Evolutionary conservation across 2,113 vertebrate genomes (phyloP), one percentile per base, ranked within the genome.

Genomic region (Taxidea taxus): DNA sequence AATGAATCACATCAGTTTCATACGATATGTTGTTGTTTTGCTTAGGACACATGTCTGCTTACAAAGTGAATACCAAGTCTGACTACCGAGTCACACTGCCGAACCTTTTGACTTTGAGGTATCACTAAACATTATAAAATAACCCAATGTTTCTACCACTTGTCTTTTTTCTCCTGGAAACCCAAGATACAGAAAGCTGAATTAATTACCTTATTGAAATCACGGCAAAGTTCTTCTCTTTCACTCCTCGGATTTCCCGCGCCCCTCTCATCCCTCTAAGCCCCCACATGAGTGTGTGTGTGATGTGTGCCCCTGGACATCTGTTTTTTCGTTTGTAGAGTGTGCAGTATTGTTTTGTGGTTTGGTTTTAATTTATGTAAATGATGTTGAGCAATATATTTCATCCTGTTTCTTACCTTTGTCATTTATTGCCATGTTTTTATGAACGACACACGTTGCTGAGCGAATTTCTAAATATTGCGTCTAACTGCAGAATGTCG

Each of bases 401-500:
- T 78, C 15, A 34, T 68, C 31, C 25, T 18, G 8, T 3, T 44
- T 77, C 82, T 60, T 29, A 42, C 58, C 34, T 42, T 68, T n/a
- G 12, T 77, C 25, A 21, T 25, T 54, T 42, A 7, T 21, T 44
- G 62, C 20, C 56, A 4, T 47, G 12, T 58, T 47, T 66, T 81
- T 23, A 68, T 7, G 80, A 85, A 51, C 42, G 7, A n/a, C 6
- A 44, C 27, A 2, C 1, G 37, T 44, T 18, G 42, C 42, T 1
- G 62, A 72, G 16, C 31, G 31, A 29, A 44, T 49, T 4, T 68
- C 44, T 81, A 56, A n/a, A 18, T 34, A 13, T 27, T 20, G 39
- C 49, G 56, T 62, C 90, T 44, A 7, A 31, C 47, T 18, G 27
- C 5, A 0, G 3, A 0, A 1, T 0, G 6, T 2, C 5, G 0